Conservation (phyloP, 2,113 vertebrate genomes). For the Grantiella picta region DNA sequence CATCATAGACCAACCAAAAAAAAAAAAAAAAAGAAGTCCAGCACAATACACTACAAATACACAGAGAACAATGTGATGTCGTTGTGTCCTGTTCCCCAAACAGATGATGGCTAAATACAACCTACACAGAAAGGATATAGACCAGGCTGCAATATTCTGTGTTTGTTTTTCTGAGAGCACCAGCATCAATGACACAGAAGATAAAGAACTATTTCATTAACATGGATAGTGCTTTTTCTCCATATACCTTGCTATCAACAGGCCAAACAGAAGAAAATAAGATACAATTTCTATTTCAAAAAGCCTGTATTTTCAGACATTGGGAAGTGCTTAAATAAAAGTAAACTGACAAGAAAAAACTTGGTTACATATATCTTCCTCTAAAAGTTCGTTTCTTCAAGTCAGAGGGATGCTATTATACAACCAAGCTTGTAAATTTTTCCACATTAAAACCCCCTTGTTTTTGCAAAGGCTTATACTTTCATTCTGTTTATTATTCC, state of each 20-base stretch:
- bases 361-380: not conserved
- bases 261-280: not conserved
- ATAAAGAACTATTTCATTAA: not conserved
- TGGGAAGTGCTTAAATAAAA: not conserved
- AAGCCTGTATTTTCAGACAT: not conserved
- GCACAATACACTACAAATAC: not conserved
- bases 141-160: not conserved
- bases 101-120: not conserved
- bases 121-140: not conserved
- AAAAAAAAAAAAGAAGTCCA: not conserved
- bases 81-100: not conserved
- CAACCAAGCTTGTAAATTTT: conserved; percentile 46
- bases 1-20: not conserved
- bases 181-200: not conserved
- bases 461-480: conserved; percentile 27
- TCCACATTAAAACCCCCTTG: conserved; percentile 23
- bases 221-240: not conserved
- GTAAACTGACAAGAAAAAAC: not conserved
- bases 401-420: conserved; percentile 25
- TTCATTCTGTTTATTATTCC: conserved; percentile 50
- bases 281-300: not conserved
- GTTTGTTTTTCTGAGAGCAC: not conserved
- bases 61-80: not conserved
- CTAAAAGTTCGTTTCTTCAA: conserved; percentile 29
- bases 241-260: not conserved